Evolutionary conservation across 2,797 vertebrate species (phyloP).

Genomic region (Tenualosa ilisha): DNA sequence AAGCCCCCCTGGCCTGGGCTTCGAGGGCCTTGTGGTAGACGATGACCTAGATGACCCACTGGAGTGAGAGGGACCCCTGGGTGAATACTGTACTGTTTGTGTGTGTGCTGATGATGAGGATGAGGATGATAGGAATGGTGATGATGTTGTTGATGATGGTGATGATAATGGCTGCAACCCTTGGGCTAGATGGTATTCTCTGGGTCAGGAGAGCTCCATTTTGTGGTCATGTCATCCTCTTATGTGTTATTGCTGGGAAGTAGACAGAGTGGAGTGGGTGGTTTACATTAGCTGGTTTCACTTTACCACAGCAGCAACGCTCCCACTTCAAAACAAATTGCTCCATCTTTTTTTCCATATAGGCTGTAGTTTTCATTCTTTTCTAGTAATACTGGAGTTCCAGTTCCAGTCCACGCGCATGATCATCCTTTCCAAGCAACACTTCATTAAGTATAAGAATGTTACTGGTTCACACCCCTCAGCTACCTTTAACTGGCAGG

Average conservation of each 20-base stretch:
- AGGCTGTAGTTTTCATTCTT: background rate
- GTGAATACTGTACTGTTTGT: slow-evolving; percentile 43
- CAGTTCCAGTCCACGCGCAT: background rate
- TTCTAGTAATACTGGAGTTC: background rate
- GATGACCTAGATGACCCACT: slow-evolving; percentile 90
- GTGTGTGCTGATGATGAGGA: slow-evolving; percentile 55
- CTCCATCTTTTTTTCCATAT: background rate
- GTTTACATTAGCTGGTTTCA: background rate
- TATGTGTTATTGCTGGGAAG: background rate
- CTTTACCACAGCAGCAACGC: background rate
- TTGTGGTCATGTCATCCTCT: slow-evolving; percentile 35
- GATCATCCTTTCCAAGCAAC: background rate
- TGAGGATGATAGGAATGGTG: background rate
- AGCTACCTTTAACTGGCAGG: slow-evolving; percentile 37
- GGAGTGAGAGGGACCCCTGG: slow-evolving; percentile 71
- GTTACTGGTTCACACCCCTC: slow-evolving; percentile 26
- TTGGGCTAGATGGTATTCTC: slow-evolving; percentile 77
- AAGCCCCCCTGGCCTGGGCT: slow-evolving; percentile 80
- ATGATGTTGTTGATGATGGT: slow-evolving; percentile 28
- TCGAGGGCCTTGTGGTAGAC: slow-evolving; percentile 85
- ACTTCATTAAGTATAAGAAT: background rate
- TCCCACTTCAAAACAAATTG: background rate
- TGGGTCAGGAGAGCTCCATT: slow-evolving; percentile 39
- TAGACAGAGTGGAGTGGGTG: background rate
- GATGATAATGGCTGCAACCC: slow-evolving; percentile 53